These are phyloP conservation scores for Odontamblyopus rebecca DNA, from an alignment of 2,797 vertebrate species.

Conservation along the genomic window DNA sequence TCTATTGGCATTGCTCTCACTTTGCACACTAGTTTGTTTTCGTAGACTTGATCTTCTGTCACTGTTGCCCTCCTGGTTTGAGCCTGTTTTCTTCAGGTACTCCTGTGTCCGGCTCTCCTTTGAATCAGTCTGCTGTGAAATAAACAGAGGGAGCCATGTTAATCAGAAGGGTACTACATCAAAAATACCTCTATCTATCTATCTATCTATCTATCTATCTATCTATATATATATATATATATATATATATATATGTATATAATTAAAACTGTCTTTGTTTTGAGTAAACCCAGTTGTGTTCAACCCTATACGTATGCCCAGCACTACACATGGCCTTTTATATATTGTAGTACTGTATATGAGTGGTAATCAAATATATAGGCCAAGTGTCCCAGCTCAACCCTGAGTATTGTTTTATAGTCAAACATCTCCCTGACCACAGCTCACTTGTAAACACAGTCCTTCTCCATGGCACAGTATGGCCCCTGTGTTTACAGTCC, in stretches of 20 bases:
- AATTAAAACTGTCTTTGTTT: background rate
- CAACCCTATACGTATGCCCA: background rate
- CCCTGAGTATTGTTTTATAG: conserved; percentile 11
- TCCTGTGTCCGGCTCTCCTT: conserved; percentile 80
- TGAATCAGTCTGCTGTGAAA: conserved; percentile 61
- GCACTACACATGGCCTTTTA: background rate
- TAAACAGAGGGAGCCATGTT: conserved; percentile 10
- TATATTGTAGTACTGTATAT: background rate
- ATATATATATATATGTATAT: too few relatives aligned
- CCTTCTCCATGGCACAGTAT: conserved; percentile 28
- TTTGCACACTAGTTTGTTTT: conserved; percentile 54
- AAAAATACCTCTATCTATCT: background rate
- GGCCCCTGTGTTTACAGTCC: conserved; percentile 61
- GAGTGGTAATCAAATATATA: conserved; percentile 9
- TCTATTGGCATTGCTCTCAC: conserved; percentile 50
- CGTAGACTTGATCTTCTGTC: conserved; percentile 49
- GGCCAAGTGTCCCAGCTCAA: conserved; percentile 6
- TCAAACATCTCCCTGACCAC: conserved; percentile 25
- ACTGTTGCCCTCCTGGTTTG: conserved; percentile 75
- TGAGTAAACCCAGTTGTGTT: background rate
- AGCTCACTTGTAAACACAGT: conserved; percentile 36
- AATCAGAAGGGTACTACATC: background rate
- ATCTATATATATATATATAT: too few relatives aligned
- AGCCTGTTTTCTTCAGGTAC: conserved; percentile 77
- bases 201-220: too few relatives aligned